Evolutionary conservation across 2,797 vertebrate genomes (phyloP), one percentile per base, ranked within the genome.

Genomic region (Leontopithecus rosalia): DNA sequence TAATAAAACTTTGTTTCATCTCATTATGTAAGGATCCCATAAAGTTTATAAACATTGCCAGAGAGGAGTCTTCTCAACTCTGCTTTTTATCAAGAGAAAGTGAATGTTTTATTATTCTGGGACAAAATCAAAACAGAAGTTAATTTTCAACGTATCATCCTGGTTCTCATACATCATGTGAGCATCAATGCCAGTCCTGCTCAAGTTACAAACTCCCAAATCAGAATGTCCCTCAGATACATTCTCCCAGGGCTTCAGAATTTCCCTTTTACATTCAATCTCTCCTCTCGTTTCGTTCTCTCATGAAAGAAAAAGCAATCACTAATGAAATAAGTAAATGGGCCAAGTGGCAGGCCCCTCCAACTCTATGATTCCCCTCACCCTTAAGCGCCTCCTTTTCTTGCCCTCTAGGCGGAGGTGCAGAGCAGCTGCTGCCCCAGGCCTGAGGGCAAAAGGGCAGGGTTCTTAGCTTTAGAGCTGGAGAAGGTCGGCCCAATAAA

Each of bases 41-140:
- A 20, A n/a, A 50, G 33, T 83, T 92, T 26, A 41, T 55, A 89
- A 82, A 43, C n/a, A 83, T 9, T 48, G 22, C 17, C 30, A 5
- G 22, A 61, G 9, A 75, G 58, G 67, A 52, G 48, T 88, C 61
- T 73, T 88, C 13, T 82, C 50, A 72, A 19, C 17, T 41, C 20
- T 36, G 48, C 77, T n/a, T 91, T 58, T 13, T 15, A 36, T 48
- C 73, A 94, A 73, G 15, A 90, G 46, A 88, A 88, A 95, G 57
- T 33, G 13, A 79, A 22, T 41, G 52, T 89, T 91, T 92, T 76
- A 48, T 39, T 84, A 84, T 33, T 81, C 50, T 12, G 39, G 76
- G 93, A 46, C 48, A 90, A 96, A 80, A 79, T 72, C 52, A 86
- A 88, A 93, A 87, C 26, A 77, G 80, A 81, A 76, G 75, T 2